These are phyloP conservation scores for Parotocinclus haroldoi DNA, from an alignment of 2,797 vertebrate species.

Conservation along the genomic window DNA sequence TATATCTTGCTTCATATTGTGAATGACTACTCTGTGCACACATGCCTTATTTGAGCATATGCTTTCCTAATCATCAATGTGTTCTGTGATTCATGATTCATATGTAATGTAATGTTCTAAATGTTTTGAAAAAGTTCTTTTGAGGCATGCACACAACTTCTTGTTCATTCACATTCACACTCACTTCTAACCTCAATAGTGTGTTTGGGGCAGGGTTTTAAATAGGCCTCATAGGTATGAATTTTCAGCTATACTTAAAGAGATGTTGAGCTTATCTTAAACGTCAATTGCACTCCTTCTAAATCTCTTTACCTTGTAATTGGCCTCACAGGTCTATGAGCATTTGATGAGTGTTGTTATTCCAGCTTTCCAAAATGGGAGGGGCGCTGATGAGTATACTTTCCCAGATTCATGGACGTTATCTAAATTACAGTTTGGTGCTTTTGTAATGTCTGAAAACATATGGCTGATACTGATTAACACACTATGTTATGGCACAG, in stretches of 20 bases:
- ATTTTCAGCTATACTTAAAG: conserved; percentile 5
- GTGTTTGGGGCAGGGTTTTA: conserved; percentile 6
- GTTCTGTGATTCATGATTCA: too few relatives aligned
- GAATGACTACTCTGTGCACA: too few relatives aligned
- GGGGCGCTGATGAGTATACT: conserved; percentile 30
- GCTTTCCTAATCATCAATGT: too few relatives aligned
- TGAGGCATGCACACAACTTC: background rate
- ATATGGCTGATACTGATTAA: conserved; percentile 8
- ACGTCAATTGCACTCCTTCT: background rate
- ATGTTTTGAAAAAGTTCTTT: too few relatives aligned
- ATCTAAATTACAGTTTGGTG: conserved; percentile 26
- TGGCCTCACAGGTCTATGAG: background rate
- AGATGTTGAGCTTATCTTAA: background rate
- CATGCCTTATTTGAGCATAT: too few relatives aligned
- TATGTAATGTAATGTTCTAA: too few relatives aligned
- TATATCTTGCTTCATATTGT: background rate
- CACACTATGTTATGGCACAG: background rate
- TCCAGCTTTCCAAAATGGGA: conserved; percentile 26
- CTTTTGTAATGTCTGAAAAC: background rate
- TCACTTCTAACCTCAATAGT: background rate
- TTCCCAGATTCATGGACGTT: conserved; percentile 31
- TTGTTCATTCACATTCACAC: background rate
- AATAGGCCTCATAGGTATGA: background rate
- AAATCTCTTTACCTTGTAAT: background rate
- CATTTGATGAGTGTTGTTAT: conserved; percentile 29